Percentiles rank a stretch among this genome's conserved stretches.
phyloP scores from a whole-genome alignment of 2,888 invertebrate species.

The Andrena trimmerana region DNA sequence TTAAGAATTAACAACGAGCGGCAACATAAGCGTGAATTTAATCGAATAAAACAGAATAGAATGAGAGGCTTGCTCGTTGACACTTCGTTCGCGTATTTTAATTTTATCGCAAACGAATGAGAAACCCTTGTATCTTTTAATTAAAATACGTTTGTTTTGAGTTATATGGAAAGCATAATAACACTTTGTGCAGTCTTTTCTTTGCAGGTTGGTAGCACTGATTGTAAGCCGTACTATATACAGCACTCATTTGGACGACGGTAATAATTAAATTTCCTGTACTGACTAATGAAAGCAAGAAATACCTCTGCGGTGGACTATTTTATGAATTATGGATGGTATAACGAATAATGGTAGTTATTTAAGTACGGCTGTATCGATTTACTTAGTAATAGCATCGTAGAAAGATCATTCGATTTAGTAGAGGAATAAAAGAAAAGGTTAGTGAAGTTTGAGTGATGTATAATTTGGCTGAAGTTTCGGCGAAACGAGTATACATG shows the following conservation, averaged over 20 bases:
- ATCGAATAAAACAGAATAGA: not conserved
- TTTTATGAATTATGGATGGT: not conserved
- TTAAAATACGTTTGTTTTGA: slow-evolving; percentile 17
- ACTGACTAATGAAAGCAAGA: not conserved
- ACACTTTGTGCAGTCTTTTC: slow-evolving; percentile 11
- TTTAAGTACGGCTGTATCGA: not conserved
- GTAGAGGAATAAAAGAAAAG: not conserved
- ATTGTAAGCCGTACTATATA: not conserved
- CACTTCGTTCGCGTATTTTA: slow-evolving; percentile 5
- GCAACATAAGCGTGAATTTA: not conserved
- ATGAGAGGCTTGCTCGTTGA: slow-evolving; percentile 1
- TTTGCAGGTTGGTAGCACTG: slow-evolving; percentile 48
- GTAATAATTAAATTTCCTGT: slow-evolving; percentile 7
- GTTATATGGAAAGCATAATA: slow-evolving; percentile 28
- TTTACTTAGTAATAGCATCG: not conserved
- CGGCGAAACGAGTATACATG: not conserved
- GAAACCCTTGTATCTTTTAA: slow-evolving; percentile 15
- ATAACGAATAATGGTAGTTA: not conserved
- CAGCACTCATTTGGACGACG: slow-evolving; percentile 8
- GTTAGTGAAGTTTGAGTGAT: not conserved
- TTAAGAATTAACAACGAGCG: not conserved
- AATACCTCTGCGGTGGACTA: not conserved
- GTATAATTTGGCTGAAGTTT: not conserved
- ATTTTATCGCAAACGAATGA: slow-evolving; percentile 8
- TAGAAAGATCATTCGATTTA: not conserved